Evolutionary conservation across 2,113 vertebrate species (phyloP).

Genomic region (Irena cyanogastra): DNA sequence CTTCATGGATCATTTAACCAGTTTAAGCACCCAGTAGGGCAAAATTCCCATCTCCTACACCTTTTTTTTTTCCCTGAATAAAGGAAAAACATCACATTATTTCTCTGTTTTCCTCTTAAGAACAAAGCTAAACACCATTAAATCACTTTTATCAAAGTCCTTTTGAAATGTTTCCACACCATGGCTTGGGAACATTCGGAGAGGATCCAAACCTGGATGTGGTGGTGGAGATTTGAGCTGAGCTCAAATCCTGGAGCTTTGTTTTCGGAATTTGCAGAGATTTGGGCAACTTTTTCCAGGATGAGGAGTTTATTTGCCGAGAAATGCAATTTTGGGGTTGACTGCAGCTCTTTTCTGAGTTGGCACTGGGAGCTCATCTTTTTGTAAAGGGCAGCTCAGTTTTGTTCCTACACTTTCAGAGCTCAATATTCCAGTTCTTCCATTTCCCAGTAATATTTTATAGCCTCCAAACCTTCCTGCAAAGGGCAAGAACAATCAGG

Average conservation of each 20-base stretch:
- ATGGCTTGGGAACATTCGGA: neutral
- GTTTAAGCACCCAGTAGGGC: neutral
- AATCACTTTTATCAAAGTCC: neutral
- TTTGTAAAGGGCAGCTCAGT: neutral
- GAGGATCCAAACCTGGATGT: neutral
- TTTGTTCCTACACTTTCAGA: neutral
- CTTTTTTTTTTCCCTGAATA: neutral
- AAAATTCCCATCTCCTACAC: neutral
- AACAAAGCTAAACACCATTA: neutral
- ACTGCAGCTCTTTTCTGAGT: neutral
- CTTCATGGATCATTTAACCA: neutral
- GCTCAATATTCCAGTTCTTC: neutral
- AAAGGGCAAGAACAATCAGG: neutral
- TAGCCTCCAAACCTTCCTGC: neutral
- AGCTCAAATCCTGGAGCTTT: neutral
- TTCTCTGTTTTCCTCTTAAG: neutral
- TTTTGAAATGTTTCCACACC: neutral
- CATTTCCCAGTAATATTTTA: neutral
- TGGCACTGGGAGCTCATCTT: neutral
- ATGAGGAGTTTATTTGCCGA: neutral
- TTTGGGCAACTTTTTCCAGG: neutral
- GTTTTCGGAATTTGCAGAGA: neutral
- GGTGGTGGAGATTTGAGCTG: neutral
- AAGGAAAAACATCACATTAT: neutral
- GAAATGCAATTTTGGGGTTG: conserved; percentile 46